Conservation (phyloP, 2,797 vertebrate genomes). For the Odontamblyopus rebecca region DNA sequence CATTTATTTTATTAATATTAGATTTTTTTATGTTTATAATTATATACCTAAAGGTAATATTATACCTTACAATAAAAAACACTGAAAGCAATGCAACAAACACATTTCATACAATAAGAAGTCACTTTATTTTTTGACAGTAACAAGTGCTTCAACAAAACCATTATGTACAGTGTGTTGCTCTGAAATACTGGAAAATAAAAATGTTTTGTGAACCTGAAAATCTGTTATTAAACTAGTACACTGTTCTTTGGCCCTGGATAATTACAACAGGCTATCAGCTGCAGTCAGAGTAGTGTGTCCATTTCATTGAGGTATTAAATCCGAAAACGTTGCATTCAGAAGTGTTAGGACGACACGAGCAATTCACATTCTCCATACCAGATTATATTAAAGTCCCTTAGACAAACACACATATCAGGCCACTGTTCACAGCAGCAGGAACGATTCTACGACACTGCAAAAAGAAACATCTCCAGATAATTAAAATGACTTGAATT, state of each 20-base stretch:
- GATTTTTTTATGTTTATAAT: too few relatives aligned
- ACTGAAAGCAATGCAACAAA: not conserved
- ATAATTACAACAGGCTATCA: not conserved
- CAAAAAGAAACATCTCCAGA: not conserved
- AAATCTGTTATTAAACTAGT: not conserved
- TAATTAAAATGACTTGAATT: not conserved
- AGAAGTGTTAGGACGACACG: conserved; percentile 16
- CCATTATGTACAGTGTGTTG: not conserved
- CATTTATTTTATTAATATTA: too few relatives aligned
- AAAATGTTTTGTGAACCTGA: not conserved
- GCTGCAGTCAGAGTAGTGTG: conserved; percentile 2
- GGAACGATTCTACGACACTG: conserved; percentile 17
- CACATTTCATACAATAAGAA: conserved; percentile 1
- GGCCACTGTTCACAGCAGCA: conserved; percentile 16
- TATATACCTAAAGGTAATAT: not conserved
- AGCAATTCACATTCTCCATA: not conserved
- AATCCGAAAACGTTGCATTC: too few relatives aligned
- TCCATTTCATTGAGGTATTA: not conserved
- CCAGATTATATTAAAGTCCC: conserved; percentile 13
- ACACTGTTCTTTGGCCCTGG: not conserved
- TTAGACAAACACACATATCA: not conserved
- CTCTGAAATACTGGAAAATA: conserved; percentile 10
- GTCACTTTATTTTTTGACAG: conserved; percentile 31
- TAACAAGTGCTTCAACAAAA: conserved; percentile 10
- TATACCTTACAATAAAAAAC: not conserved